These are phyloP conservation scores for Pterocles gutturalis DNA, from an alignment of 2,113 vertebrate genomes.

Conservation along the genomic window DNA sequence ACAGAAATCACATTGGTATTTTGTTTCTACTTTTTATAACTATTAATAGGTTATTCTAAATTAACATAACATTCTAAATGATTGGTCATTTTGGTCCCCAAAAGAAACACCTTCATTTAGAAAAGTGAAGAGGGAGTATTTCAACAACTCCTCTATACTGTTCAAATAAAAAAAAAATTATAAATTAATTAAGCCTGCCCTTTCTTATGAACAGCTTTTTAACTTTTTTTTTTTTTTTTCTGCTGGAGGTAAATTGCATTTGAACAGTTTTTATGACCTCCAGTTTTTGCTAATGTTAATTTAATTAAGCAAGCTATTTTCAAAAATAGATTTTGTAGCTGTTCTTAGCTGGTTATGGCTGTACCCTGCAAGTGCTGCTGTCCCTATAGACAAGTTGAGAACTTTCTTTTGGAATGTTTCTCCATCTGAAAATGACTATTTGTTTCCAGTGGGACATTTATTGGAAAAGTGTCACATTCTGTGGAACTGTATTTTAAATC, in stretches of 20 bases:
- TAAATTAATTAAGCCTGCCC: background rate
- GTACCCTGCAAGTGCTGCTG: background rate
- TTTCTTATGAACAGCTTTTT: background rate
- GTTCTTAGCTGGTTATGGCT: background rate
- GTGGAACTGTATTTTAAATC: background rate
- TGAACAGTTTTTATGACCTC: background rate
- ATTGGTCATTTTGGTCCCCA: accelerated
- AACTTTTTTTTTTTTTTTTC: background rate
- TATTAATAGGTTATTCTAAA: background rate
- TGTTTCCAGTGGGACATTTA: background rate
- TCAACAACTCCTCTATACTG: background rate
- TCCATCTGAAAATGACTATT: background rate
- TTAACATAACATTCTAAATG: background rate
- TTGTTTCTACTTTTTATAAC: background rate
- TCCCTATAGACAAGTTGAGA: background rate
- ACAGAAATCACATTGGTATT: background rate
- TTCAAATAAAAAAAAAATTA: background rate
- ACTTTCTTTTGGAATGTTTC: background rate
- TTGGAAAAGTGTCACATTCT: background rate
- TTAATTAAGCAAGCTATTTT: background rate
- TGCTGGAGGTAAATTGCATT: background rate
- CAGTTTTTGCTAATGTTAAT: background rate
- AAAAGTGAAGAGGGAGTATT: background rate
- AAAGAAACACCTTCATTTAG: background rate
- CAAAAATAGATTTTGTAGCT: background rate